A percentile compares a stretch with the other conserved stretches of the same genome.
Conservation (phyloP, 2,888 invertebrate genomes). For the Agelastica alni region DNA sequence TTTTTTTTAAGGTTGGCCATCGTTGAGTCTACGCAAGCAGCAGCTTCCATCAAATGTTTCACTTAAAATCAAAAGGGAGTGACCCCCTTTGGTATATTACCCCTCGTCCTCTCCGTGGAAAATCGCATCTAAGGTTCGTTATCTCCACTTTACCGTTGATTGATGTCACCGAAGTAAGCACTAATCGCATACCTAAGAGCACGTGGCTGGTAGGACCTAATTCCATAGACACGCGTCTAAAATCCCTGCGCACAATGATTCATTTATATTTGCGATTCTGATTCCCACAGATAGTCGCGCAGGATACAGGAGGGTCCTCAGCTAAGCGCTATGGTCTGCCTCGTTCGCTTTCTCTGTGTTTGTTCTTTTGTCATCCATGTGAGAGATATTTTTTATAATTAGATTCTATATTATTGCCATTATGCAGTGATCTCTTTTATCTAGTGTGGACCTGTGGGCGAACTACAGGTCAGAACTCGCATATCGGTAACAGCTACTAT, state of each 20-base stretch:
- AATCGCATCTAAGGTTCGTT: slow-evolving; percentile 48
- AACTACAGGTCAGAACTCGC: not conserved
- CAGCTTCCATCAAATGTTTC: slow-evolving; percentile 4
- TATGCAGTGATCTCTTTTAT: slow-evolving; percentile 16
- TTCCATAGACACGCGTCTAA: slow-evolving; percentile 51
- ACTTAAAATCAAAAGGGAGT: slow-evolving; percentile 10
- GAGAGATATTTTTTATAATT: slow-evolving; percentile 55
- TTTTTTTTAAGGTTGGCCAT: too few species aligned
- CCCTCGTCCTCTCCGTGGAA: slow-evolving; percentile 31
- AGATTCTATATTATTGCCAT: slow-evolving; percentile 47
- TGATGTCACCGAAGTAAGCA: slow-evolving; percentile 51
- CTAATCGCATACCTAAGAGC: slow-evolving; percentile 54
- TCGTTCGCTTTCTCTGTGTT: slow-evolving; percentile 5
- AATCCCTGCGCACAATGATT: slow-evolving; percentile 54
- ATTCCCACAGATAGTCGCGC: slow-evolving; percentile 51
- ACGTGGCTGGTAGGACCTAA: slow-evolving; percentile 50
- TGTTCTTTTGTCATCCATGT: slow-evolving; percentile 37
- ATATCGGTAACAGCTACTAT: too few species aligned
- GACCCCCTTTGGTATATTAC: slow-evolving; percentile 5
- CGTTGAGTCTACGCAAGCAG: too few species aligned
- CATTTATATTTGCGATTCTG: slow-evolving; percentile 50
- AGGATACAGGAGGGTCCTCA: slow-evolving; percentile 17
- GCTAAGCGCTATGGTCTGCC: slow-evolving; percentile 8
- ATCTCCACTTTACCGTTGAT: slow-evolving; percentile 54
- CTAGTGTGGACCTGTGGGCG: not conserved